Evolutionary conservation across 37 sponge, comb jelly and placozoan species (phyloP).

Genomic region (Halisarca cf. caerulea): DNA sequence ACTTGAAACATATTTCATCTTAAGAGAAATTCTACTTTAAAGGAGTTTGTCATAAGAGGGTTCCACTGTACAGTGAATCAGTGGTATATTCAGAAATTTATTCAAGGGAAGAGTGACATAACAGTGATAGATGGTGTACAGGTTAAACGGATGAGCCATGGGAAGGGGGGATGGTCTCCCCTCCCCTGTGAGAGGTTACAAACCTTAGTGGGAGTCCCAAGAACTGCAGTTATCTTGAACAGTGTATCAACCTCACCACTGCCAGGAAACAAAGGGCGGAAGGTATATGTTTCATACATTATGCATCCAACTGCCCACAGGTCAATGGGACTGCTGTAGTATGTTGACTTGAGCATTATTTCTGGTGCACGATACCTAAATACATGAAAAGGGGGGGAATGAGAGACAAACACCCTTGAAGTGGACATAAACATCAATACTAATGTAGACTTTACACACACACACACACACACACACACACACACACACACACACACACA

Average conservation of each 20-base stretch:
- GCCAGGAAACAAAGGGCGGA: constrained; percentile 96
- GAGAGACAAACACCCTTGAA: background rate
- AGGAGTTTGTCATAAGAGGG: too few relatives aligned
- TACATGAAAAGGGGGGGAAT: background rate
- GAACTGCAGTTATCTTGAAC: constrained; percentile 83
- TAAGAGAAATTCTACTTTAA: too few relatives aligned
- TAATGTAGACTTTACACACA: background rate
- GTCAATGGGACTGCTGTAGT: constrained; percentile 96
- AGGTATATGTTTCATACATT: constrained; percentile 92
- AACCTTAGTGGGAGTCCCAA: constrained; percentile 90
- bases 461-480: constrained; percentile 10
- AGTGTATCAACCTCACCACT: constrained; percentile 89
- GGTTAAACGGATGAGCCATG: too few relatives aligned
- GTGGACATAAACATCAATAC: background rate
- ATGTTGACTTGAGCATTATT: constrained; percentile 79
- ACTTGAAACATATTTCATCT: too few relatives aligned
- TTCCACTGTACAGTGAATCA: too few relatives aligned
- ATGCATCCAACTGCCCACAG: constrained; percentile 97
- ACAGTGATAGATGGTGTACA: too few relatives aligned
- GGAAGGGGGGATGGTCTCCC: too few relatives aligned
- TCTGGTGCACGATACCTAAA: constrained; percentile 98
- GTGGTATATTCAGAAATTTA: too few relatives aligned
- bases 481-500: background rate
- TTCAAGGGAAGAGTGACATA: too few relatives aligned
- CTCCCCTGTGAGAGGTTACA: too few relatives aligned